Evolutionary conservation across 2,888 invertebrate genomes (phyloP), one percentile per base, ranked within the genome.

Genomic region (Harpalus rufipes): DNA sequence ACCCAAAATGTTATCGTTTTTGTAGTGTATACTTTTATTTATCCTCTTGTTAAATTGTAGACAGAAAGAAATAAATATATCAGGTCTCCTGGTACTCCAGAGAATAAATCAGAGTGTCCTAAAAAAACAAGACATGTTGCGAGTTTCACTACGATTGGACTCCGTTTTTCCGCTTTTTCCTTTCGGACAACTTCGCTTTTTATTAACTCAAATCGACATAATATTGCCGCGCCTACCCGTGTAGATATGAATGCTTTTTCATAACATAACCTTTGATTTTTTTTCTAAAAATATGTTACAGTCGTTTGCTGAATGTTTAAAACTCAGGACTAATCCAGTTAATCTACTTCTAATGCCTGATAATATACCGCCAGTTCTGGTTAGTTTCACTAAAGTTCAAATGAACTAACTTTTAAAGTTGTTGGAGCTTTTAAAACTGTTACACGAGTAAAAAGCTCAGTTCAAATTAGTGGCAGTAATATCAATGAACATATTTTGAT

Each of bases 11-110:
- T 76, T 51, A 56, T 76, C 58, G 56, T 78, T 58, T 56, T 78
- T 78, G 58, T 25, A 25, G 78, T 78, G 78, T 32, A 78, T 74
- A 58, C 56, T 78, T 78, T 78, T 78, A 78, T 78, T 78, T 78
- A 78, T 56, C 14, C 78, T 39, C 56, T 78, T 78, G 78, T 78
- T 78, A 78, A 78, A 78, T 68, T 78, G 78, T 58, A 78, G 78
- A 58, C 78, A 56, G 32, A 78, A 78, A 32, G 51, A 78, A 78
- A 78, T 78, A 78, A 78, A 78, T 78, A 78, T 78, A 78, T 78
- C 78, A 78, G 78, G 58, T 78, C 58, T 18, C 14, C 51, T 78
- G 56, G 58, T 78, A 25, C 78, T 51, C 78, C 14, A 18, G 78
- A 56, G 78, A 78, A 78, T 78, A 78, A 78, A 78, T 78, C 78